phyloP scores from a whole-genome alignment of 2,797 vertebrate species.

The Bucorvus abyssinicus region DNA sequence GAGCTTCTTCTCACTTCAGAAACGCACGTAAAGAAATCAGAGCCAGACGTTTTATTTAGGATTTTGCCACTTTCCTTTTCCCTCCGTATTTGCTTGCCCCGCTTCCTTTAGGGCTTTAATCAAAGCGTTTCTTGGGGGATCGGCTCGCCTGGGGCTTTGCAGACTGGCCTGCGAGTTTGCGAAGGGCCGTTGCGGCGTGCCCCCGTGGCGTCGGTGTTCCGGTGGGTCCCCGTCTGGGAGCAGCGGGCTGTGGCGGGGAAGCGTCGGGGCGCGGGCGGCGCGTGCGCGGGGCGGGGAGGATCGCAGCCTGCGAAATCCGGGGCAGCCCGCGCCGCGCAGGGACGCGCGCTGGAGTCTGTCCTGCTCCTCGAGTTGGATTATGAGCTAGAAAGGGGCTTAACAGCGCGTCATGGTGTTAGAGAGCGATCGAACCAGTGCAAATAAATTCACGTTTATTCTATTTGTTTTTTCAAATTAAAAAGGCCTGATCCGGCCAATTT shows the following conservation, averaged over 20 bases:
- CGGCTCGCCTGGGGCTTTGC: neutral
- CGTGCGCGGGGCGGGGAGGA: neutral
- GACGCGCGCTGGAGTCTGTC: neutral
- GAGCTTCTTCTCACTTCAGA: conserved; percentile 78
- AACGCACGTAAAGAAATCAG: conserved; percentile 65
- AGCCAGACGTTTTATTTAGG: conserved; percentile 46
- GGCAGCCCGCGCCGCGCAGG: neutral
- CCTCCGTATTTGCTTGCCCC: neutral
- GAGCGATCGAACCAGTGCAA: conserved; percentile 46
- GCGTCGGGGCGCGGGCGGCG: neutral
- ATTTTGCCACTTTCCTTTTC: conserved; percentile 38
- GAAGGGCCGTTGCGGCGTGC: neutral
- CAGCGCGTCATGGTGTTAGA: neutral
- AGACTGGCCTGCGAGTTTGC: neutral
- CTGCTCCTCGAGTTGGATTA: conserved; percentile 9
- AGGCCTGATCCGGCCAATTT: conserved; percentile 55
- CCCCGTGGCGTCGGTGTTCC: neutral
- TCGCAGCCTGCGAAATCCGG: neutral
- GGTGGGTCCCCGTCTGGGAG: neutral
- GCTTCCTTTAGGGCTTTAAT: neutral
- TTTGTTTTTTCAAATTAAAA: conserved; percentile 68
- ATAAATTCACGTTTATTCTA: conserved; percentile 62
- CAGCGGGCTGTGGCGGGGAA: neutral
- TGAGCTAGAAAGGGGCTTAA: conserved; percentile 29
- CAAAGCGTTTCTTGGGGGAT: neutral